Evolutionary conservation across 2,797 vertebrate species (phyloP).

Genomic region (Lindbergichthys nudifrons): DNA sequence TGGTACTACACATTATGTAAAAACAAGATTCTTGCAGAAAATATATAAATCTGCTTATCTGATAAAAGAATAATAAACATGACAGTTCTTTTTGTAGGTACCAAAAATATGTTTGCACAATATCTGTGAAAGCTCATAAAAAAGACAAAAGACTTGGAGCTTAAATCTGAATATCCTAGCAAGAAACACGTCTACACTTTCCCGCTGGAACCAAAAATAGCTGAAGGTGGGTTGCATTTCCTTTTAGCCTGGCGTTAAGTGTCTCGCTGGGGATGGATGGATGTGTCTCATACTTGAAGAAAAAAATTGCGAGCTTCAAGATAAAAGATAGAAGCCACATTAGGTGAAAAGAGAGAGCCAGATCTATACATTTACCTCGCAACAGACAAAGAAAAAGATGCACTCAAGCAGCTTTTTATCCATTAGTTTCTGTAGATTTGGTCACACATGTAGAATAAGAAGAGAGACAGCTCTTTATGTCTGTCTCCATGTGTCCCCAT

Average conservation of each 20-base stretch:
- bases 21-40: too few relatives aligned
- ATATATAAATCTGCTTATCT: too few relatives aligned
- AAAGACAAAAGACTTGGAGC: background rate
- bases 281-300: constrained; percentile 40
- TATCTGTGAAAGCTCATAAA: background rate
- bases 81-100: background rate
- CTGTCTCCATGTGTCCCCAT: constrained; percentile 23
- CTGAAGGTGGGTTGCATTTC: constrained; percentile 18
- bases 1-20: too few relatives aligned
- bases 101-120: background rate
- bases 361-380: background rate
- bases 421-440: constrained; percentile 8
- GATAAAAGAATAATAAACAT: too few relatives aligned
- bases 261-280: constrained; percentile 42
- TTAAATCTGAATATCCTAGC: constrained; percentile 1
- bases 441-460: background rate
- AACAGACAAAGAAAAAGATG: constrained; percentile 1
- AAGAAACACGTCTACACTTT: constrained; percentile 5
- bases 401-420: background rate
- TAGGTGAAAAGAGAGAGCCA: constrained; percentile 32
- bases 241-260: constrained; percentile 22
- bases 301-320: constrained; percentile 26
- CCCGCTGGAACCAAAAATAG: constrained; percentile 22
- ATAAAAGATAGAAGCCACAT: constrained; percentile 41
- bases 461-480: background rate